Evolutionary conservation across 1,140 invertebrate genomes (phyloP).

Genomic region (Temnothorax nylanderi): DNA sequence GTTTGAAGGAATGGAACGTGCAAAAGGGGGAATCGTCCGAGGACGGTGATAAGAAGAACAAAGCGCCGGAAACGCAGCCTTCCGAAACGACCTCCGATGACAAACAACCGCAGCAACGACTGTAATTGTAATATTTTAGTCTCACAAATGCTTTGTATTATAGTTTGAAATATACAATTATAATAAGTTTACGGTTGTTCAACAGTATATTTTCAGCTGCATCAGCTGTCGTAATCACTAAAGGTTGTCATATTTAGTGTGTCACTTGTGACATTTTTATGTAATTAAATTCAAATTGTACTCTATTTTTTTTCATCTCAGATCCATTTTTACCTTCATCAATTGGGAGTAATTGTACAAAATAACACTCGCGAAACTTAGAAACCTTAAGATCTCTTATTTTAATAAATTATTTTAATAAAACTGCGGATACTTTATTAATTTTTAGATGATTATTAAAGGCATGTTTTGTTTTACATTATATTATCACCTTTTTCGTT

Average conservation of each 20-base stretch:
- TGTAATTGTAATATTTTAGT: conserved; percentile 77
- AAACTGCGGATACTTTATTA: conserved; percentile 6
- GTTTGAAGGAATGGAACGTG: conserved; percentile 98
- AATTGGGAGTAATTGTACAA: not conserved
- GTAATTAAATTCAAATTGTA: conserved; percentile 8
- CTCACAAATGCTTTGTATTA: conserved; percentile 81
- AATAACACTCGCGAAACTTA: conserved; percentile 6
- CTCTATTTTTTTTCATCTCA: not conserved
- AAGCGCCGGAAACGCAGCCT: not conserved
- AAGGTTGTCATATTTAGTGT: not conserved
- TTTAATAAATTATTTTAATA: conserved; percentile 13
- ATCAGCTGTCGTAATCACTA: conserved; percentile 28
- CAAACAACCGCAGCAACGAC: conserved; percentile 73
- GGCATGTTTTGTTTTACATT: not conserved
- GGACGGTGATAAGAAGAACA: not conserved
- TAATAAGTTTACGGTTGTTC: conserved; percentile 45
- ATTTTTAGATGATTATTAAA: conserved; percentile 19
- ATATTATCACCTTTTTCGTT: not conserved
- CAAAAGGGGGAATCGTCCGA: conserved; percentile 81
- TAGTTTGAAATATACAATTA: conserved; percentile 76
- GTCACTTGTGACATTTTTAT: not conserved
- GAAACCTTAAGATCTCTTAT: not conserved
- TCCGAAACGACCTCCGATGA: conserved; percentile 39
- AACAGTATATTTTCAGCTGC: conserved; percentile 52
- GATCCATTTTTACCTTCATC: not conserved